Evolutionary conservation across 2,113 vertebrate genomes (phyloP), one percentile per base, ranked within the genome.

Genomic region (Ibidorhyncha struthersii): DNA sequence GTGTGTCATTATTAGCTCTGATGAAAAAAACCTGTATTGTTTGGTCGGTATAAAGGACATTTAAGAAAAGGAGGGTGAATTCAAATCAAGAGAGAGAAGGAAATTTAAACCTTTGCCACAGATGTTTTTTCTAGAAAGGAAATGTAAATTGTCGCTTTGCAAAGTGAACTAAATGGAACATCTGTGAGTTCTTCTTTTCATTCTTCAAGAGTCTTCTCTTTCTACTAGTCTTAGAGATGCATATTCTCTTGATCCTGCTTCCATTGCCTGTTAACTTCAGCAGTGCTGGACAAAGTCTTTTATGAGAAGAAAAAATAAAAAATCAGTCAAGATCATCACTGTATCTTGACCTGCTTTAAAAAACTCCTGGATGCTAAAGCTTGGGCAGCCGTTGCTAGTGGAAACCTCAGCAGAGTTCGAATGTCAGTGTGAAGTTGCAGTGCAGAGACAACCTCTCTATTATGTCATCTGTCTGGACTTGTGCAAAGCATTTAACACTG

Each of bases 91-190:
- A 82, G 26, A 40, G 36, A 70, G 83, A 95, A 82, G 66, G 58
- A 66, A 84, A 84, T 81, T n/a, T 82, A 93, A 89, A 96, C 89
- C 91, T 96, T 95, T 89, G 74, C 77, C 73, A 82, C 84, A 94
- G 89, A 91, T 84, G 78, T 89, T 94, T 91, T 49, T 83, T 93
- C 85, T 45, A 72, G 89, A 85, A 90, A 90, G 61, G 50, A 93
- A 88, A 92, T 96, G 70, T 79, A 85, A 91, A 93, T 62, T 82
- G 62, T 94, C 0, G 5, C 89, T 94, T 86, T 80, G 81, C 61
- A 47, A 85, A 96, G 91, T 91, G 73, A 96, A 47, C 61, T 94
- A 87, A 96, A 96, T 76, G 78, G 89, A 93, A 93, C 95, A 94
- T 82, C 94, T 96, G 89, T 91, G 89, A 82, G 74, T 86, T 91